These are phyloP conservation scores for Porites lutea DNA, from an alignment of 64 coral and sea anemone genomes.

Conservation along the genomic window DNA sequence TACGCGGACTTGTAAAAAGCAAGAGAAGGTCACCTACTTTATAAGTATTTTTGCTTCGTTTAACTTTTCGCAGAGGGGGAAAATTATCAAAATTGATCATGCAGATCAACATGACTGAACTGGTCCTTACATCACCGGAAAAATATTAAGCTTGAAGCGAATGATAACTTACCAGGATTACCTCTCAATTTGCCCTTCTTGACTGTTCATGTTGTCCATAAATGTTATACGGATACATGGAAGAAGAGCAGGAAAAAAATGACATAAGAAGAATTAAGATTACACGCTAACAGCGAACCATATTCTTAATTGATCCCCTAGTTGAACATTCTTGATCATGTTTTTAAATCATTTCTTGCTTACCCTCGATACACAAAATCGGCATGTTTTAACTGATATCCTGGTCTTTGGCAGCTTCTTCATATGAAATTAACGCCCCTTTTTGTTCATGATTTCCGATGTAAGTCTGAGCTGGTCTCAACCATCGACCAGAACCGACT, in stretches of 20 bases:
- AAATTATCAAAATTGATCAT: not conserved
- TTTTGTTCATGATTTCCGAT: not conserved
- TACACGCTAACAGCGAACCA: too few species aligned
- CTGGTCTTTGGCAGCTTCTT: not conserved
- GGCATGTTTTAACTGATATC: constrained; percentile 15
- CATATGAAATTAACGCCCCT: not conserved
- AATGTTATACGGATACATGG: not conserved
- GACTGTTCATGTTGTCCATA: constrained; percentile 29
- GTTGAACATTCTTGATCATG: not conserved
- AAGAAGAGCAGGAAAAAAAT: not conserved
- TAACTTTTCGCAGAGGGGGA: not conserved
- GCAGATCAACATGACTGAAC: not conserved
- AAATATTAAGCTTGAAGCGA: not conserved
- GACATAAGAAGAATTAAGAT: not conserved
- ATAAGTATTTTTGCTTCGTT: not conserved
- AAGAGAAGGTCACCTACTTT: too few species aligned
- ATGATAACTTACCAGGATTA: constrained; percentile 20
- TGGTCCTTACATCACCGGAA: not conserved
- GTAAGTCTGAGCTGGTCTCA: not conserved
- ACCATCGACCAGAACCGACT: not conserved
- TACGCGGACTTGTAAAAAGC: too few species aligned
- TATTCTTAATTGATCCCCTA: not conserved
- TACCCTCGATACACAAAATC: constrained; percentile 59
- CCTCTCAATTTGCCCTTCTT: constrained; percentile 52
- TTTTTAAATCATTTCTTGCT: not conserved